A percentile compares a stretch with the other conserved stretches of the same genome.
Conservation (phyloP, 2,113 vertebrate species). For the Perca fluviatilis region DNA sequence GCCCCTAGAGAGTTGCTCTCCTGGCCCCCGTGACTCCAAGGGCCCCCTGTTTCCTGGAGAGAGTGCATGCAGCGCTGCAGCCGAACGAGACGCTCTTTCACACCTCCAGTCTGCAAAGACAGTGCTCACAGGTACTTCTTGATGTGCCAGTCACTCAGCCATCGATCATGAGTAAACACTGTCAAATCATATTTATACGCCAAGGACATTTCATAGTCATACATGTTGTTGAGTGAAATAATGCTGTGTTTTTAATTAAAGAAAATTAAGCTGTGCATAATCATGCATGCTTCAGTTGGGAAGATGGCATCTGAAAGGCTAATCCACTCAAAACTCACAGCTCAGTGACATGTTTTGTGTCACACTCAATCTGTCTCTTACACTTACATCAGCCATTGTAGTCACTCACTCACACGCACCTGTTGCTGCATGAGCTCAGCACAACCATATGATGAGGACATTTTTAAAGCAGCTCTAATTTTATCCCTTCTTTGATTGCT, state of each 20-base stretch:
- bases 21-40: constrained; percentile 61
- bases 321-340: constrained; percentile 8
- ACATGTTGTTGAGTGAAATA: background rate
- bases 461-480: constrained; percentile 76
- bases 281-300: background rate
- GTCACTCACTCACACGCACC: constrained; percentile 62
- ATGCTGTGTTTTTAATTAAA: background rate
- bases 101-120: constrained; percentile 69
- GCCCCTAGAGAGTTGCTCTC: constrained; percentile 77
- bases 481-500: constrained; percentile 74
- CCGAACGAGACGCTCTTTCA: constrained; percentile 80
- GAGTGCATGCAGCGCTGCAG: constrained; percentile 84
- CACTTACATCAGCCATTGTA: constrained; percentile 72
- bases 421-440: constrained; percentile 77
- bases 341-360: constrained; percentile 31
- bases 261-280: background rate
- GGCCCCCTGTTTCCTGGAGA: constrained; percentile 78
- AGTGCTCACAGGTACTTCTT: constrained; percentile 16
- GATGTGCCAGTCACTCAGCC: background rate
- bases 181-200: background rate
- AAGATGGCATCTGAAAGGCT: background rate
- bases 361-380: constrained; percentile 49
- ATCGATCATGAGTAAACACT: no score
- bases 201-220: background rate
- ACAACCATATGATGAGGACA: constrained; percentile 72